phyloP scores from a whole-genome alignment of 2,113 vertebrate species.

The Tauraco erythrolophus region DNA sequence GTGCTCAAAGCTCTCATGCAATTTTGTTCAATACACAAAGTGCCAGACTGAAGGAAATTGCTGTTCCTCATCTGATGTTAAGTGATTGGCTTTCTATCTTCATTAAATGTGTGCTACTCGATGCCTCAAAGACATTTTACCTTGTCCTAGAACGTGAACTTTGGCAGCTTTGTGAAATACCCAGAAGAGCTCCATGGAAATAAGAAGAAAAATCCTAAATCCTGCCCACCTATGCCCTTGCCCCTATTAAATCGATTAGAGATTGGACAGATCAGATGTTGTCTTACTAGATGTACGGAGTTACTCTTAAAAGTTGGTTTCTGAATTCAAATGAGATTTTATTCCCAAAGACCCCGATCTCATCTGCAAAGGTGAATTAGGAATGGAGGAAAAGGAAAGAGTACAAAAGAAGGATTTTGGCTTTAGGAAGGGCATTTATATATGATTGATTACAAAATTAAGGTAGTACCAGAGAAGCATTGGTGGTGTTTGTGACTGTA shows the following conservation, averaged over 20 bases:
- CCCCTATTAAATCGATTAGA: conserved; percentile 34
- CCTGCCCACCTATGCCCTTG: conserved; percentile 15
- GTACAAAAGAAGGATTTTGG: neutral
- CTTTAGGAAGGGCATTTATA: neutral
- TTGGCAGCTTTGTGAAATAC: conserved; percentile 57
- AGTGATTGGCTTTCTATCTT: conserved; percentile 75
- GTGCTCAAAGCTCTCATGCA: conserved; percentile 70
- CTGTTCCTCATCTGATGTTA: conserved; percentile 70
- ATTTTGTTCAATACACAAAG: conserved; percentile 74
- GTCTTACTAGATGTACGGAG: neutral
- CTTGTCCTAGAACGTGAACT: conserved; percentile 66
- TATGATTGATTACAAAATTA: neutral
- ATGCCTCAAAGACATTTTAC: conserved; percentile 65
- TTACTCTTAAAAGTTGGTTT: conserved; percentile 25
- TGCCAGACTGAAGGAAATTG: conserved; percentile 70
- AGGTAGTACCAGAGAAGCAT: neutral
- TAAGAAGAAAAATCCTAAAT: conserved; percentile 31
- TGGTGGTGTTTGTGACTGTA: neutral
- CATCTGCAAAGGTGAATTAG: conserved; percentile 27
- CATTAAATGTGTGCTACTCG: conserved; percentile 67
- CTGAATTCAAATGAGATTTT: conserved; percentile 29
- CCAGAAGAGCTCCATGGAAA: conserved; percentile 20
- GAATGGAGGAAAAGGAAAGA: neutral
- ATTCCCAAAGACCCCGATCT: neutral
- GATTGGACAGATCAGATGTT: conserved; percentile 29